A percentile compares a stretch with the other conserved stretches of the same genome.
Evolutionary conservation across 1,140 invertebrate genomes (phyloP).

Genomic region (Drosophila biarmipes): DNA sequence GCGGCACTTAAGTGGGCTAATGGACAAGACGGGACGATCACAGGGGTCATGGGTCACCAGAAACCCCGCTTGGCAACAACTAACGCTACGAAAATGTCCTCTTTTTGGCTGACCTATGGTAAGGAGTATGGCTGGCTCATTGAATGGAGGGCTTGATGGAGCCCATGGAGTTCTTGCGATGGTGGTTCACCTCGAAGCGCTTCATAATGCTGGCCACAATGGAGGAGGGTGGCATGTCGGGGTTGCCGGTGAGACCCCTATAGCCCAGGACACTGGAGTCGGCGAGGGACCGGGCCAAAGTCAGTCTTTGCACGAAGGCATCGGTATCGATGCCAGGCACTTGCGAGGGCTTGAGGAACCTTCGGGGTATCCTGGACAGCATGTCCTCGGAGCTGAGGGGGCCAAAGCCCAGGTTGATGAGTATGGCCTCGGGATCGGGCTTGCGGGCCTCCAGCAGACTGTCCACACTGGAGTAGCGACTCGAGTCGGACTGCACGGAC

Average conservation of each 20-base stretch:
- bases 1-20: slow-evolving; percentile 67
- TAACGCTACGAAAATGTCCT: slow-evolving; percentile 6
- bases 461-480: slow-evolving; percentile 90
- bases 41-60: slow-evolving; percentile 25
- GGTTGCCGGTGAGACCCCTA: slow-evolving; percentile 86
- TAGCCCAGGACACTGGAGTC: slow-evolving; percentile 88
- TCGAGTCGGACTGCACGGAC: slow-evolving; percentile 88
- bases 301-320: slow-evolving; percentile 87
- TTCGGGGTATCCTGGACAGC: slow-evolving; percentile 87
- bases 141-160: slow-evolving; percentile 69
- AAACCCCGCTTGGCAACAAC: slow-evolving; percentile 31
- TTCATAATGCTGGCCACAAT: slow-evolving; percentile 84
- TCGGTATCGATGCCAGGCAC: slow-evolving; percentile 87
- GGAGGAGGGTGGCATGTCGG: slow-evolving; percentile 76
- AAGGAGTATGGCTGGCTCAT: slow-evolving; percentile 17
- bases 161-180: slow-evolving; percentile 78
- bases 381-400: slow-evolving; percentile 84
- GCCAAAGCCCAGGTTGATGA: slow-evolving; percentile 88
- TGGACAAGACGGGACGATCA: slow-evolving; percentile 74
- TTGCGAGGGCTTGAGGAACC: slow-evolving; percentile 87
- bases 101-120: slow-evolving; percentile 45
- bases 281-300: slow-evolving; percentile 86
- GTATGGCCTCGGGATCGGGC: slow-evolving; percentile 89
- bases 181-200: slow-evolving; percentile 82
- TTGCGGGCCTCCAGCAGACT: slow-evolving; percentile 88